Evolutionary conservation across 53 echinoderm and acorn worm species (phyloP).

Genomic region (Henricia sp.): DNA sequence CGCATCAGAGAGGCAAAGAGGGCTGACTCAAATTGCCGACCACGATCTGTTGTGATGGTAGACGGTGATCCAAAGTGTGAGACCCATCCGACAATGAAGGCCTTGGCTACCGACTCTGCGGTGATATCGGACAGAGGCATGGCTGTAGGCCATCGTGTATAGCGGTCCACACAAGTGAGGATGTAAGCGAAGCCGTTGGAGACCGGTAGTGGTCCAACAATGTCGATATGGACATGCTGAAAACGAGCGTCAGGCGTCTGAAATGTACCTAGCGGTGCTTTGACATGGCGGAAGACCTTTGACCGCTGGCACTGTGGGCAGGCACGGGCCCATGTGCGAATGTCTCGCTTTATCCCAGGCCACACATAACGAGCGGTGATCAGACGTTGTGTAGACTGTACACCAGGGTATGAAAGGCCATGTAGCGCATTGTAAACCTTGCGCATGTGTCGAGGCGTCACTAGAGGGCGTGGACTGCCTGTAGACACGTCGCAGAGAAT

Average conservation of each 20-base stretch:
- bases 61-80: slow-evolving; percentile 54
- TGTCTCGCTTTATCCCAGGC: slow-evolving; percentile 47
- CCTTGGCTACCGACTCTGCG: slow-evolving; percentile 68
- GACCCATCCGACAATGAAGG: slow-evolving; percentile 58
- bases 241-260: slow-evolving; percentile 44
- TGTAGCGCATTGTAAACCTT: slow-evolving; percentile 53
- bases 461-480: slow-evolving; percentile 29
- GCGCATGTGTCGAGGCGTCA: not conserved
- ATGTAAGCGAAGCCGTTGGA: slow-evolving; percentile 54
- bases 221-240: slow-evolving; percentile 43
- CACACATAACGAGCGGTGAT: slow-evolving; percentile 36
- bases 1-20: not conserved
- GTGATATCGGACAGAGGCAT: slow-evolving; percentile 66
- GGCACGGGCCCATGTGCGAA: slow-evolving; percentile 32
- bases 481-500: slow-evolving; percentile 37
- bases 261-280: slow-evolving; percentile 55
- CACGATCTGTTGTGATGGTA: slow-evolving; percentile 25
- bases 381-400: slow-evolving; percentile 47
- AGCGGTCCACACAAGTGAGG: slow-evolving; percentile 56
- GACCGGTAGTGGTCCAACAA: slow-evolving; percentile 26
- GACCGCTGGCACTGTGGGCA: slow-evolving; percentile 47
- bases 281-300: slow-evolving; percentile 38
- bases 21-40: slow-evolving; percentile 27
- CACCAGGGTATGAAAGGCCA: slow-evolving; percentile 34
- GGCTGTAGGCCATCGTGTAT: slow-evolving; percentile 66